Percentiles rank a stretch among this genome's conserved stretches.
phyloP scores from a whole-genome alignment of 2,113 vertebrate genomes.

The Chamaetylas fuelleborni region DNA sequence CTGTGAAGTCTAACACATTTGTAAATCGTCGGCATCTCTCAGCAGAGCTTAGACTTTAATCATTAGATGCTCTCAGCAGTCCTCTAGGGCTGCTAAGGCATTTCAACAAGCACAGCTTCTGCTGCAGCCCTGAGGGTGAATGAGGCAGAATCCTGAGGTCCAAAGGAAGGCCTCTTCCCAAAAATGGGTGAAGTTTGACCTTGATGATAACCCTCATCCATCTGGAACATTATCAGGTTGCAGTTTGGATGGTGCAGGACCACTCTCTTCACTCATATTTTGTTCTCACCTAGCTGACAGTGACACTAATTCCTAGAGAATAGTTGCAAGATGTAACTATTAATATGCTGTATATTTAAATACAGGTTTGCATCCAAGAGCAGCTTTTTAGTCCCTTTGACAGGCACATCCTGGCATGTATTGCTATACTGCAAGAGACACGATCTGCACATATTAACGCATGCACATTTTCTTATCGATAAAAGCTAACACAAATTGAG shows the following conservation, averaged over 20 bases:
- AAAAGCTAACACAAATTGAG: neutral
- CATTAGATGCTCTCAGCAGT: neutral
- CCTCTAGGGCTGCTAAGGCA: neutral
- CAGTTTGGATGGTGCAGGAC: neutral
- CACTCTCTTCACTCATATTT: neutral
- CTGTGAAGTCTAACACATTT: neutral
- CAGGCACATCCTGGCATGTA: neutral
- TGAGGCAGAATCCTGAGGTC: neutral
- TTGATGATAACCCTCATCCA: neutral
- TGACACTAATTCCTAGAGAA: slow-evolving; percentile 6
- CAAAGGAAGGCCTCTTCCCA: neutral
- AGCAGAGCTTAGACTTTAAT: neutral
- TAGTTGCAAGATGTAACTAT: slow-evolving; percentile 3
- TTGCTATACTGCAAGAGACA: neutral
- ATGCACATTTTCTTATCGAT: neutral
- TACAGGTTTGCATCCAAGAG: neutral
- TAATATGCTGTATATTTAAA: slow-evolving; percentile 12
- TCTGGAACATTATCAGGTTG: neutral
- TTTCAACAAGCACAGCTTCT: neutral
- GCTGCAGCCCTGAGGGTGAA: neutral
- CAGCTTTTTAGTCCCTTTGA: neutral
- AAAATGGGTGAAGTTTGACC: neutral
- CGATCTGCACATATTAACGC: neutral
- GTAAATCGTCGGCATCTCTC: accelerated
- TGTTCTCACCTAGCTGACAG: neutral